Conservation (phyloP, 2,797 vertebrate species). For the Enteromius treurensis region DNA sequence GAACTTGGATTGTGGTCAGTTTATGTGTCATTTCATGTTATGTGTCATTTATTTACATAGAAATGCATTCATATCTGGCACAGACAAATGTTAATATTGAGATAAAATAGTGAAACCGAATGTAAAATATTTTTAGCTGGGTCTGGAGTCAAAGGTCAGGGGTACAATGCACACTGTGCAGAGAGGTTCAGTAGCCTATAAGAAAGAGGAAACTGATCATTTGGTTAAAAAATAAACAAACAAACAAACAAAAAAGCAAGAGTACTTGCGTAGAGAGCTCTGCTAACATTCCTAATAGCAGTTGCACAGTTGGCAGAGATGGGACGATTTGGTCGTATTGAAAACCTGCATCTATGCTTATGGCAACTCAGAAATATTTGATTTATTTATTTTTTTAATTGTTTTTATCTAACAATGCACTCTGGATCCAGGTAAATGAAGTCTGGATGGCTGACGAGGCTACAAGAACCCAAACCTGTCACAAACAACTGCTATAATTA, state of each 20-base stretch:
- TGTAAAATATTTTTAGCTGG: neutral
- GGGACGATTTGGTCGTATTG: neutral
- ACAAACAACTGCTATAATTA: no score
- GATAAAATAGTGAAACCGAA: neutral
- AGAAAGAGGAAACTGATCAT: neutral
- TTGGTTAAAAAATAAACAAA: no score
- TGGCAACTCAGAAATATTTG: neutral
- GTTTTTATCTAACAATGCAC: no score
- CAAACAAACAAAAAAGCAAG: neutral
- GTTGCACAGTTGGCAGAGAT: neutral
- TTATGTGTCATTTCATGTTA: neutral
- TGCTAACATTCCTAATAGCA: neutral
- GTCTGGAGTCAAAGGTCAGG: constrained; percentile 2
- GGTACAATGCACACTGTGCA: neutral
- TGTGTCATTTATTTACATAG: neutral
- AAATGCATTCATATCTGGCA: neutral
- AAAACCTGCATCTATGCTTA: neutral
- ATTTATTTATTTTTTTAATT: neutral
- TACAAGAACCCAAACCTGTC: no score
- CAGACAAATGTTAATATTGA: neutral
- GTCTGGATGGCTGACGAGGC: no score
- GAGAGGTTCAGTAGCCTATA: neutral
- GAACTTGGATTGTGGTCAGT: neutral
- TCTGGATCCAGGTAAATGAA: no score
- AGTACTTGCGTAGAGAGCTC: neutral